Evolutionary conservation across 2,113 vertebrate genomes (phyloP).

Genomic region (Chionomys nivalis): DNA sequence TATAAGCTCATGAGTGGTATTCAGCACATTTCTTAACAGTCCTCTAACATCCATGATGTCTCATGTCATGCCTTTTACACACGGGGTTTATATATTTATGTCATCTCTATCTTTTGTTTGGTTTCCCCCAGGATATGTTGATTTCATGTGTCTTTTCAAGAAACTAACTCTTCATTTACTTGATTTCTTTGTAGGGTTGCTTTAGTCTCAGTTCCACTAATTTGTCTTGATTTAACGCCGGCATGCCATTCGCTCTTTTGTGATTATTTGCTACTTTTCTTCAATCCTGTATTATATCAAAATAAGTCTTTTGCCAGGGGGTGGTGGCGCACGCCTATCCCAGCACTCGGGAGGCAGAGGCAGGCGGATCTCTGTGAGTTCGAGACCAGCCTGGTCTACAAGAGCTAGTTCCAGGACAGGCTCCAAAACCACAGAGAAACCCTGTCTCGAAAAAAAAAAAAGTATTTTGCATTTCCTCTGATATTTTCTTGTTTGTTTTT

Average conservation of each 20-base stretch:
- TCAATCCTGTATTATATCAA: neutral
- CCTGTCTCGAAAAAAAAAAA: too few species aligned
- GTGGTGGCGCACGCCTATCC: too few species aligned
- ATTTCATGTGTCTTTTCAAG: neutral
- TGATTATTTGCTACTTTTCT: neutral
- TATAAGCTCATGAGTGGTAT: too few species aligned
- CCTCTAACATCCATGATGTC: neutral
- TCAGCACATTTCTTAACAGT: neutral
- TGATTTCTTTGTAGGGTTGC: neutral
- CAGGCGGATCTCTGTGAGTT: too few species aligned
- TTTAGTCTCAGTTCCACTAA: neutral
- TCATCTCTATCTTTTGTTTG: neutral
- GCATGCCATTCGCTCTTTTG: neutral
- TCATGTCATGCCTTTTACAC: neutral
- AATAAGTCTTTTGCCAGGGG: neutral
- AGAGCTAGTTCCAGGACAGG: too few species aligned
- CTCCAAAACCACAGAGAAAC: too few species aligned
- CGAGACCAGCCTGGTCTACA: too few species aligned
- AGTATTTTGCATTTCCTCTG: neutral
- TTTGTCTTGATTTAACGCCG: neutral
- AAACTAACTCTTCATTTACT: neutral
- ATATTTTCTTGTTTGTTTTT: neutral
- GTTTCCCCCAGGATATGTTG: neutral
- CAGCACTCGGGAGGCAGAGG: too few species aligned
- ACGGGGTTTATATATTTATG: neutral